These are phyloP conservation scores for Smutsia gigantea DNA, from an alignment of 2,797 vertebrate genomes.

Conservation along the genomic window DNA sequence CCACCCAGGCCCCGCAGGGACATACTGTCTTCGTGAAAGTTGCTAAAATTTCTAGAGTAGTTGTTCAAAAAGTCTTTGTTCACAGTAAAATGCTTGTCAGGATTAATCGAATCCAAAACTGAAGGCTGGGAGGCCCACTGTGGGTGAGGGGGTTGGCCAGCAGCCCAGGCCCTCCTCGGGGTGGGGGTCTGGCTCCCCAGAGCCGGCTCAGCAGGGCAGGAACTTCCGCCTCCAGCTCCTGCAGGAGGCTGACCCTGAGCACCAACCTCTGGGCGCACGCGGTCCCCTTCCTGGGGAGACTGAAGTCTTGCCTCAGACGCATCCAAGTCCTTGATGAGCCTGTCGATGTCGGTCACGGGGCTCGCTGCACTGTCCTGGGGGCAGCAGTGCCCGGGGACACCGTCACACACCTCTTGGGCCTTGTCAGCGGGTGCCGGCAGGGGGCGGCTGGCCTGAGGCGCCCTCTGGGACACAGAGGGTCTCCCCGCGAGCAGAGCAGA, in stretches of 20 bases:
- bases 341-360: conserved; percentile 86
- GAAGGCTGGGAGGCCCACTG: conserved; percentile 84
- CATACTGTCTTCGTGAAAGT: conserved; percentile 83
- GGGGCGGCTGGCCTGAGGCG: background rate
- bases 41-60: conserved; percentile 91
- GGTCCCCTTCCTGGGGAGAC: background rate
- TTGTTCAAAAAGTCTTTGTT: conserved; percentile 90
- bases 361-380: background rate
- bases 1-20: conserved; percentile 73
- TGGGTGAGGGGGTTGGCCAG: background rate
- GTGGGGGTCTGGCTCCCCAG: conserved; percentile 35
- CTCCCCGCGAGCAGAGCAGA: background rate
- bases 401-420: background rate
- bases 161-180: conserved; percentile 52
- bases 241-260: background rate
- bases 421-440: conserved; percentile 30
- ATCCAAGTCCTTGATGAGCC: conserved; percentile 85
- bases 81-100: conserved; percentile 85
- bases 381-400: background rate
- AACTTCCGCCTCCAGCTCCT: conserved; percentile 48
- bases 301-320: conserved; percentile 16
- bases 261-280: conserved; percentile 55
- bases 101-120: conserved; percentile 85
- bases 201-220: background rate
- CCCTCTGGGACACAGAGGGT: background rate